Base-by-base conservation (phyloP, 2,888 invertebrate genomes). In the Hipparchia semele region DNA sequence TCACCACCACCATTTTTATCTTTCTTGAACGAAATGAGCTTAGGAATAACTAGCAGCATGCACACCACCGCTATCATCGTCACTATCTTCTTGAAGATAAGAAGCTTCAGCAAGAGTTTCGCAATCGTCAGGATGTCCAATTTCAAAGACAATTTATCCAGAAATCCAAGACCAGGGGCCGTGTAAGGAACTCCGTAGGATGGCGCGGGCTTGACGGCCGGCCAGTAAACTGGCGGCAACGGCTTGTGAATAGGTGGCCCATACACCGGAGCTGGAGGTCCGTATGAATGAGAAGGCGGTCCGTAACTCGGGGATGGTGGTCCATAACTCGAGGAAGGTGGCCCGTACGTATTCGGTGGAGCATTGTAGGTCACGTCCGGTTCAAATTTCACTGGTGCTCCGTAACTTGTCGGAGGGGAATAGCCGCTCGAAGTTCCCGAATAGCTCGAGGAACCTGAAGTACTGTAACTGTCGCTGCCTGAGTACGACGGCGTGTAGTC, bases 11-110 rank as follows among this genome's bases (percentile, higher is more conserved):
- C 84, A 10, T 83, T 83, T 33, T 84, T 84, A 64, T 87, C 89
- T 79, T 93, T 93, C 79, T 94, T 94, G 77, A 93, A 91, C 61
- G 87, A 87, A 73, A 95, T 94, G 39, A 96, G 86, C 84, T 96
- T 96, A 0, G 97, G 97, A 77, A 97, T 95, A 83, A 97, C 97
- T 69, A 97, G 88, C 79, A 97, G 87, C 83, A 97, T 92, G 83
- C 96, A 97, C 80, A 97, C 95, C 6, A 97, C 94, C 0, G 96
- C 97, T 60, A 97, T 95, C 88, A 97, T 97, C 80, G 97, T 97
- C 73, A 97, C 96, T 69, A 97, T 95, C 88, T 97, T 96, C 88
- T 97, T 97, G 86, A 97, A 97, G 79, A 97, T 96, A 5, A 97
- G 89, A 68, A 97, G 86, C 85, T 97, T 97, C 54, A 97, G 86